Conservation (phyloP, 2,797 vertebrate genomes). For the Gastrophryne carolinensis region DNA sequence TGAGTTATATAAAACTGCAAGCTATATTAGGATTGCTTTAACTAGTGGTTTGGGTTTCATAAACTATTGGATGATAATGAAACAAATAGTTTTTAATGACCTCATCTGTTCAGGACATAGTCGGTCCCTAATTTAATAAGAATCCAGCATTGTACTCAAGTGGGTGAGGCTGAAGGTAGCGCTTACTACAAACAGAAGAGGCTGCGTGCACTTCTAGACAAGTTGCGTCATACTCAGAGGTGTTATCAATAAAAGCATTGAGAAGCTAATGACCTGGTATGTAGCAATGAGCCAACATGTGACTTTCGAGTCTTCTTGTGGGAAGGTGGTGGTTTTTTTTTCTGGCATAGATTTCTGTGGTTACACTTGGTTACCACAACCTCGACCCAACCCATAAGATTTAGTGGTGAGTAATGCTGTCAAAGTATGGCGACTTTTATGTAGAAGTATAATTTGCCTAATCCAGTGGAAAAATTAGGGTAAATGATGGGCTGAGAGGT, state of each 20-base stretch:
- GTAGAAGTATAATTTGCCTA: slow-evolving; percentile 66
- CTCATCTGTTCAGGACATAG: slow-evolving; percentile 38
- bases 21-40: background rate
- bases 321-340: slow-evolving; percentile 61
- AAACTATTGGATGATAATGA: slow-evolving; percentile 32
- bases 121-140: slow-evolving; percentile 37
- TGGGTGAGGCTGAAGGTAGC: slow-evolving; percentile 52
- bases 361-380: slow-evolving; percentile 60
- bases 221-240: slow-evolving; percentile 60
- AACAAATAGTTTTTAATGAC: slow-evolving; percentile 43
- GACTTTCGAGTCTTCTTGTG: slow-evolving; percentile 65
- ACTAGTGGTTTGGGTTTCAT: slow-evolving; percentile 3
- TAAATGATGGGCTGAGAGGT: slow-evolving; percentile 66
- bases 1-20: background rate
- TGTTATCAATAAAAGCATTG: slow-evolving; percentile 68
- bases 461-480: slow-evolving; percentile 65
- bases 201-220: slow-evolving; percentile 58
- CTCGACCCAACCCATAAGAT: slow-evolving; percentile 72
- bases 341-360: slow-evolving; percentile 61
- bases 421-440: slow-evolving; percentile 69
- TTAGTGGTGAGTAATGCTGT: slow-evolving; percentile 67
- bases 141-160: slow-evolving; percentile 51
- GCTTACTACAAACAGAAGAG: slow-evolving; percentile 58
- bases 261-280: slow-evolving; percentile 63
- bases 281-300: slow-evolving; percentile 66